A percentile compares a stretch with the other conserved stretches of the same genome.
phyloP scores from a whole-genome alignment of 2,888 invertebrate species.

The Hypselothyrea guttata region DNA sequence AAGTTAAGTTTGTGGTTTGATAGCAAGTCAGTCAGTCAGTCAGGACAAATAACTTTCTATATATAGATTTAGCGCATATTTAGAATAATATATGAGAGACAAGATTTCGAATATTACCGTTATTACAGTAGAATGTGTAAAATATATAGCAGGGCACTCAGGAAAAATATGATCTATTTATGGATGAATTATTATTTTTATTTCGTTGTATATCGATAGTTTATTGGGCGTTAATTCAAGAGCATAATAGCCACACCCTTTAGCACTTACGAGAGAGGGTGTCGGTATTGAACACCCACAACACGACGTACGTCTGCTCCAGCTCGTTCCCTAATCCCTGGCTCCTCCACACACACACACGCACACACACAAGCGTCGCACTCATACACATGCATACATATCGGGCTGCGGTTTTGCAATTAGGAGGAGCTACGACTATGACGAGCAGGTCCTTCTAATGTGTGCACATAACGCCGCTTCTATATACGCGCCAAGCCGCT shows the following conservation, averaged over 20 bases:
- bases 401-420: slow-evolving; percentile 72
- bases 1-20: too few relatives aligned
- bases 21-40: too few relatives aligned
- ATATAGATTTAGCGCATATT: too few relatives aligned
- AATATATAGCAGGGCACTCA: too few relatives aligned
- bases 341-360: neutral
- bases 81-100: too few relatives aligned
- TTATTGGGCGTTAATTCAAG: neutral
- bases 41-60: too few relatives aligned
- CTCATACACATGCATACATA: slow-evolving; percentile 67
- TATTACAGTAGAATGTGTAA: too few relatives aligned
- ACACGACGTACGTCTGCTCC: slow-evolving; percentile 24
- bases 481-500: slow-evolving; percentile 39
- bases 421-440: slow-evolving; percentile 77
- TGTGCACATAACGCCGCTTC: slow-evolving; percentile 39
- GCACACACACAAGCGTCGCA: slow-evolving; percentile 11
- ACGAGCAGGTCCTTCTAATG: slow-evolving; percentile 55
- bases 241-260: slow-evolving; percentile 23
- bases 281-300: slow-evolving; percentile 71
- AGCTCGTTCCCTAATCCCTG: neutral
- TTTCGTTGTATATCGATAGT: neutral
- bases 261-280: slow-evolving; percentile 4
- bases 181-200: too few relatives aligned
- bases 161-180: too few relatives aligned
- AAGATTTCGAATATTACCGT: too few relatives aligned